phyloP scores from a whole-genome alignment of 2,797 vertebrate genomes.

The Schizopygopsis pylzovi region DNA sequence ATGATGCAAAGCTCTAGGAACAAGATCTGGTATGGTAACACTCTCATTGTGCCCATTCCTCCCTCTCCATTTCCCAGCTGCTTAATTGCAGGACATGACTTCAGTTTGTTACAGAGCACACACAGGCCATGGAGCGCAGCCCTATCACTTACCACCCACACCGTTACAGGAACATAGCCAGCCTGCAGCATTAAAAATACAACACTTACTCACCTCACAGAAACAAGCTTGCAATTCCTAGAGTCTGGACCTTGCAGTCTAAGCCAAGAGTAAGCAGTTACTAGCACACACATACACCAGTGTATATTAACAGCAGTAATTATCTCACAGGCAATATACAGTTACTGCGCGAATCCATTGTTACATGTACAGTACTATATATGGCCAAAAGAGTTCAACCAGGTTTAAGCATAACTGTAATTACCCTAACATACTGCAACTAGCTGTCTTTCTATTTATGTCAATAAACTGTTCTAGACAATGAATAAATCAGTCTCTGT shows the following conservation, averaged over 20 bases:
- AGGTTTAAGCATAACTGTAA: background rate
- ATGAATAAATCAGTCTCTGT: background rate
- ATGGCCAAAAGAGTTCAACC: background rate
- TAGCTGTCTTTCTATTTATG: conserved; percentile 3
- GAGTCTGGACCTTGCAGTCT: background rate
- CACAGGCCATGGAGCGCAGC: conserved; percentile 32
- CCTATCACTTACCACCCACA: conserved; percentile 53
- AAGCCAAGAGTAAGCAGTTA: background rate
- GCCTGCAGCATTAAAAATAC: conserved; percentile 49
- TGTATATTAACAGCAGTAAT: background rate
- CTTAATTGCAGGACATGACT: conserved; percentile 51
- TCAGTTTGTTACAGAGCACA: conserved; percentile 48
- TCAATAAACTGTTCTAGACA: background rate
- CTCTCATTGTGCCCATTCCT: background rate
- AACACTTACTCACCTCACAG: conserved; percentile 28
- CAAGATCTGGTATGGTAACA: background rate
- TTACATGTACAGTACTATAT: background rate
- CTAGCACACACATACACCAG: background rate
- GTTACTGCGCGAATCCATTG: background rate
- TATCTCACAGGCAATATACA: background rate
- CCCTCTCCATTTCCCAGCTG: conserved; percentile 23
- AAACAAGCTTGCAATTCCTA: background rate
- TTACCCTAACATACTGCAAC: background rate
- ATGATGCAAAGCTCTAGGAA: conserved; percentile 4
- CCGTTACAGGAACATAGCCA: conserved; percentile 43